A percentile compares a stretch with the other conserved stretches of the same genome.
phyloP scores from a whole-genome alignment of 2,888 invertebrate species.

The Yponomeuta evonymella region DNA sequence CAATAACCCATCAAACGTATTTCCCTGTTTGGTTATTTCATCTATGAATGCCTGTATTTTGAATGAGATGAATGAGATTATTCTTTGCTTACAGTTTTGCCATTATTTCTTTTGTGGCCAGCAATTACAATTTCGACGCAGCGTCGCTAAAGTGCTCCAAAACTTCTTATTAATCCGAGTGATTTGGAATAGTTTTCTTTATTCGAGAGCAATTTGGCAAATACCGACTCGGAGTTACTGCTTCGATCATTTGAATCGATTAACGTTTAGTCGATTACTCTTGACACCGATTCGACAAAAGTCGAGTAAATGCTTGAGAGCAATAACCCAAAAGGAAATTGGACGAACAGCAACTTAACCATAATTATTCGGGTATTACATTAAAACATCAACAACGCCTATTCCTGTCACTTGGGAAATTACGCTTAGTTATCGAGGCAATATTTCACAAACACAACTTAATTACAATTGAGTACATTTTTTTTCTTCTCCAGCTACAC shows the following conservation, averaged over 20 bases:
- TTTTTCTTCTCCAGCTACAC: background rate
- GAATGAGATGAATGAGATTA: no score
- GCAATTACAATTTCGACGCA: background rate
- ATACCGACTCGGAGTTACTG: background rate
- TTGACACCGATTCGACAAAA: background rate
- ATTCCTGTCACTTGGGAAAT: background rate
- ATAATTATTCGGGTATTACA: background rate
- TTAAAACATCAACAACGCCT: background rate
- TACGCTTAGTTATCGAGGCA: background rate
- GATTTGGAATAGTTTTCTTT: conserved; percentile 6
- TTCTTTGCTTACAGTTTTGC: background rate
- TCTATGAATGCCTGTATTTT: no score
- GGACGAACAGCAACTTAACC: background rate
- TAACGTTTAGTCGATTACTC: background rate
- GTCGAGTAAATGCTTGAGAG: background rate
- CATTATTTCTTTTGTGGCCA: background rate
- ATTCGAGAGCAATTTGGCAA: conserved; percentile 7
- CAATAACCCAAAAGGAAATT: background rate
- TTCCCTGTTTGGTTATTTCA: no score
- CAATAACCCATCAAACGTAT: no score
- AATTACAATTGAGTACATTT: background rate
- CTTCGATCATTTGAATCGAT: background rate
- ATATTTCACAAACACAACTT: background rate
- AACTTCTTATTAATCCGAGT: conserved; percentile 1
- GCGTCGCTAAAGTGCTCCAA: background rate